These are phyloP conservation scores for Seladonia tumulorum DNA, from an alignment of 2,888 invertebrate genomes.

Conservation along the genomic window DNA sequence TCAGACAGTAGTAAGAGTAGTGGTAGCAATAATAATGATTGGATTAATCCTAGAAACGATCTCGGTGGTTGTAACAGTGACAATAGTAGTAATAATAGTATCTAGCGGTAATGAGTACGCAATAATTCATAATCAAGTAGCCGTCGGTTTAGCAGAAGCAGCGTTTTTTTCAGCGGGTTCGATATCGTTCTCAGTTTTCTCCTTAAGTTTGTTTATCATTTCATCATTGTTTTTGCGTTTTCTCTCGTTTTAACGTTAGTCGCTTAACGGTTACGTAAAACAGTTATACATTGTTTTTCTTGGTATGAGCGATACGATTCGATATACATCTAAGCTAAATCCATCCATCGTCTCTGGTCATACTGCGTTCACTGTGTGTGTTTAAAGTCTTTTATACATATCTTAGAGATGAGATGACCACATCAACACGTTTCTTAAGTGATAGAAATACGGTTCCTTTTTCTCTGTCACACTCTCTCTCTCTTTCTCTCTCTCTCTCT, in stretches of 20 bases:
- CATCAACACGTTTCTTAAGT: slow-evolving; percentile 50
- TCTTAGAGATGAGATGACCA: slow-evolving; percentile 55
- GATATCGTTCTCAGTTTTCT: slow-evolving; percentile 14
- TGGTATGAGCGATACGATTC: slow-evolving; percentile 73
- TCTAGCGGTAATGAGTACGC: slow-evolving; percentile 69
- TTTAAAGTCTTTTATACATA: slow-evolving; percentile 73
- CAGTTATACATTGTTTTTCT: slow-evolving; percentile 63
- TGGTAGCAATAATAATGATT: slow-evolving; percentile 70
- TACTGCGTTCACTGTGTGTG: slow-evolving; percentile 17
- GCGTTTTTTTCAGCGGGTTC: slow-evolving; percentile 45
- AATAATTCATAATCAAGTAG: slow-evolving; percentile 68
- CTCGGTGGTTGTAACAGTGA: slow-evolving; percentile 69
- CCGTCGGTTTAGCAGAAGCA: slow-evolving; percentile 61
- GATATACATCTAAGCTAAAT: slow-evolving; percentile 77
- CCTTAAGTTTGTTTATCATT: background rate
- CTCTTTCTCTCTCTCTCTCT: slow-evolving; percentile 5
- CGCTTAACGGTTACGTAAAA: slow-evolving; percentile 66
- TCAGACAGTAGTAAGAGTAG: slow-evolving; percentile 71
- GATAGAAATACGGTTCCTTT: slow-evolving; percentile 61
- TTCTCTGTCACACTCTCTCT: slow-evolving; percentile 8
- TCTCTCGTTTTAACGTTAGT: slow-evolving; percentile 49
- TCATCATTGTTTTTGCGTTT: background rate
- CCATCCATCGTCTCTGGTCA: background rate
- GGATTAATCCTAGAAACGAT: slow-evolving; percentile 68
- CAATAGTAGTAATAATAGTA: slow-evolving; percentile 68